These are phyloP conservation scores for Eptesicus fuscus DNA, from an alignment of 2,113 vertebrate species.

Conservation along the genomic window DNA sequence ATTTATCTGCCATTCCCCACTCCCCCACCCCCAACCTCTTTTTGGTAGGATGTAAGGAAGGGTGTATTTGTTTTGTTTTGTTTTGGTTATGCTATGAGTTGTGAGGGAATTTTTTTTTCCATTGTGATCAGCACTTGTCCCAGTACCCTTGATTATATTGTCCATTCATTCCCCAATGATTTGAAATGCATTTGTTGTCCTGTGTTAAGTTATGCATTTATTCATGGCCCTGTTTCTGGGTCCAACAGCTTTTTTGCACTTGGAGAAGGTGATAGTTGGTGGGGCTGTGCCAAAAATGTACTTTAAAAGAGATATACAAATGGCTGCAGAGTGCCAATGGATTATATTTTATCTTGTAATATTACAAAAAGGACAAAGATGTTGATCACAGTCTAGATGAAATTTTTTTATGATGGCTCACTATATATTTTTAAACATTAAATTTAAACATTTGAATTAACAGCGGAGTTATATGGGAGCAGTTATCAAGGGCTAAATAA, in stretches of 20 bases:
- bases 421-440: slow-evolving; percentile 17
- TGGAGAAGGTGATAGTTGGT: slow-evolving; percentile 39
- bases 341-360: slow-evolving; percentile 36
- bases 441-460: slow-evolving; percentile 32
- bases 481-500: not conserved
- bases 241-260: slow-evolving; percentile 12
- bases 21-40: not conserved
- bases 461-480: not conserved
- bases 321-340: not conserved
- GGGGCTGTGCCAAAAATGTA: slow-evolving; percentile 6
- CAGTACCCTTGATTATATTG: slow-evolving; percentile 12
- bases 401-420: not conserved
- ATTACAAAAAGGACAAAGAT: not conserved
- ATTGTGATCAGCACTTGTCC: not conserved
- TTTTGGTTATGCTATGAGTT: not conserved
- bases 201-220: slow-evolving; percentile 39
- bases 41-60: not conserved
- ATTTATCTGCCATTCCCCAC: not conserved
- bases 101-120: not conserved
- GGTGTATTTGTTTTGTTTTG: not conserved
- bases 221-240: not conserved
- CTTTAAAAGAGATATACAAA: slow-evolving; percentile 23
- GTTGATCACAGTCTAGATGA: not conserved
- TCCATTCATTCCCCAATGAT: not conserved
- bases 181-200: slow-evolving; percentile 24